Evolutionary conservation across 1,140 invertebrate genomes (phyloP), one percentile per base, ranked within the genome.

Genomic region (Spodoptera frugiperda): DNA sequence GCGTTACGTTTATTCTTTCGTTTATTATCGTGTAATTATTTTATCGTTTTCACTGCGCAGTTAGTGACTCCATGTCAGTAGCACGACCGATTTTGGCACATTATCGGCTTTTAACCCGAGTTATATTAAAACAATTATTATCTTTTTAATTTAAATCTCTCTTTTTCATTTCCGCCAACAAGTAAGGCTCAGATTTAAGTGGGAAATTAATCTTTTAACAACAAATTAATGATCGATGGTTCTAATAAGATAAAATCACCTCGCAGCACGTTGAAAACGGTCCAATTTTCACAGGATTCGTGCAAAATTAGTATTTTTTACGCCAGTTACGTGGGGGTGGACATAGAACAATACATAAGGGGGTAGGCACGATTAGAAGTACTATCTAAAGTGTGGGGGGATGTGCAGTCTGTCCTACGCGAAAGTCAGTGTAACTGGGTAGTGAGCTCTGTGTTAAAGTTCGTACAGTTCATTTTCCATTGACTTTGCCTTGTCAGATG

Each of bases 401-500:
- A 70, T 82, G 82, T 87, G 72, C 1, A 81, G 80, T 84, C 82
- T 85, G 85, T 87, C 74, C 78, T 79, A 61, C 55, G 49, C 39
- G 54, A 57, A 63, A 76, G 76, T 72, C n/a, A 78, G 84, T 84
- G 81, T 86, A 0, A 80, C 39, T 86, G 84, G 57, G 53, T 65
- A 84, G 84, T 86, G 59, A 79, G 44, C 33, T 82, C 51, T 82
- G 78, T 81, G 54, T 76, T 10, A 30, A 74, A 59, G 73, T 54
- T n/a, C 46, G 61, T 72, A 77, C 63, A 77, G 76, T 77, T 76
- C 8, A 61, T 49, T 48, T 63, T 74, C 76, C 51, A 57, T 25
- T 57, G 30, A 57, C 49, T 30, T 30, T 71, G 54, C 70, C 33
- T 59, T 19, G 25, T 73, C 55, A 19, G 59, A 21, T 73, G 71